Evolutionary conservation across 2,888 invertebrate genomes (phyloP), one percentile per base, ranked within the genome.

Genomic region (Cosmorhoe ocellata): DNA sequence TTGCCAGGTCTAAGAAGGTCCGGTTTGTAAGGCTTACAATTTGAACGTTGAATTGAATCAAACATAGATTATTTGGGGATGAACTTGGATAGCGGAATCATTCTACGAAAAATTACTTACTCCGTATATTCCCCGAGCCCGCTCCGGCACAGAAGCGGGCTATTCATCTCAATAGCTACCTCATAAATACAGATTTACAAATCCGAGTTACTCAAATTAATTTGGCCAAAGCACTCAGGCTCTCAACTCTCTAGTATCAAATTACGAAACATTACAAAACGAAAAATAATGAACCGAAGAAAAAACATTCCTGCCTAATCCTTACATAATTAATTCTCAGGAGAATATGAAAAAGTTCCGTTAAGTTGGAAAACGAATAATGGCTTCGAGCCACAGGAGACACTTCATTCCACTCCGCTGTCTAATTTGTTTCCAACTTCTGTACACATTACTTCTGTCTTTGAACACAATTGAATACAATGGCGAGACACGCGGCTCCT

Each of bases 391-490:
- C 67, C 70, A 64, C 69, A 58, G 50, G 68, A 64, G 74, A 69
- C 64, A 68, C 64, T 65, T 63, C 63, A 65, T 61, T 67, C 67
- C 66, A 69, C 70, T 76, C 64, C 61, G 51, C 66, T 65, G 67
- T 64, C 74, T 80, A 76, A 81, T 79, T 81, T 77, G 76, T 76
- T 71, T 66, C 68, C 70, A 72, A 81, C 76, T 76, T 78, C 69
- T 69, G 69, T 74, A 74, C 75, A 71, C 71, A 74, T 76, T 76
- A 78, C 75, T 80, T 79, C 63, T 65, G 66, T 65, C 68, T 49
- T 71, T 69, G 74, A 74, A 77, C 74, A 79, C 76, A 77, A 78
- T 75, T 70, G 71, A 74, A 67, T 68, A 73, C 70, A 73, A 71
- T 69, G 59, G 55, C 54, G 64, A 64, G 39, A 62, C 62, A 68